phyloP scores from a whole-genome alignment of 2,797 vertebrate genomes.

The Pelochelys cantorii region DNA sequence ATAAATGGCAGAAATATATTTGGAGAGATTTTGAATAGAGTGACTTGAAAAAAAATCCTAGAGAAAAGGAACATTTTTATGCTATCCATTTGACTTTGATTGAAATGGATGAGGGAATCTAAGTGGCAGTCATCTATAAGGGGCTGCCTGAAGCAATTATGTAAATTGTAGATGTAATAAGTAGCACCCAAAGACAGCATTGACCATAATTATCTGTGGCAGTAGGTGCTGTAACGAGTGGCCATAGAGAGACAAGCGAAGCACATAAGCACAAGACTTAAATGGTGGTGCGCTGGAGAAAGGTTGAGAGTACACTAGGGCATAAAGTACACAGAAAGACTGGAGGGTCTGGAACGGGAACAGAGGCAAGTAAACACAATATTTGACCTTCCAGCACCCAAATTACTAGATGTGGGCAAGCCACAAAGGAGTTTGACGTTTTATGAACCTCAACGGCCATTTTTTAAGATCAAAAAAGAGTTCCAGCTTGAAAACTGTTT shows the following conservation, averaged over 20 bases:
- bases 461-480: not conserved
- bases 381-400: not conserved
- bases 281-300: not conserved
- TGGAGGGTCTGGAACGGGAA: not conserved
- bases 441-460: not conserved
- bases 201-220: rapidly evolving
- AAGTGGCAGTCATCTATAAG: not conserved
- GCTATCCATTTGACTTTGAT: not conserved
- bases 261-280: not conserved
- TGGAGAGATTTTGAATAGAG: not conserved
- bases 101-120: not conserved
- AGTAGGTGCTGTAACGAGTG: not conserved
- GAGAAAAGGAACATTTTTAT: not conserved
- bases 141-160: not conserved
- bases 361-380: not conserved
- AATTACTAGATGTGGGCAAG: not conserved
- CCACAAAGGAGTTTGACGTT: not conserved
- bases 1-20: not conserved
- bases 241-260: not conserved
- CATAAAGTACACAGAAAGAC: not conserved
- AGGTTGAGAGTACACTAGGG: not conserved
- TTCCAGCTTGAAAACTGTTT: not conserved
- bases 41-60: not conserved
- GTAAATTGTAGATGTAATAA: not conserved
- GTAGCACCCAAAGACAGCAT: not conserved